Percentiles rank a stretch among this genome's conserved stretches.
These are phyloP conservation scores for Pinna nobilis DNA, from an alignment of 1,140 invertebrate species.

Conservation along the genomic window DNA sequence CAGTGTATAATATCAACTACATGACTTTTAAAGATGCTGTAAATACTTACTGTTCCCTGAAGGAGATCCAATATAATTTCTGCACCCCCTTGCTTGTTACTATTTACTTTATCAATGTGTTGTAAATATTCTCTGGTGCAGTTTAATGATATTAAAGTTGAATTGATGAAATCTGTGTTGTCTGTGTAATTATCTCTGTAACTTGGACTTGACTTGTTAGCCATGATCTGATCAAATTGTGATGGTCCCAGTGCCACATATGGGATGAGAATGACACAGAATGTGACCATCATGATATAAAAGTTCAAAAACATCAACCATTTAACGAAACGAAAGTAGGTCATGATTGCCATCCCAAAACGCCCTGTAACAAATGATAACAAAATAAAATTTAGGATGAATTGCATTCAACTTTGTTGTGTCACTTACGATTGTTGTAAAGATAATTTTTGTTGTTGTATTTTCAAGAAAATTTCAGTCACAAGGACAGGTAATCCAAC, in stretches of 20 bases:
- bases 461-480: neutral
- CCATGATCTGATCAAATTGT: conserved; percentile 18
- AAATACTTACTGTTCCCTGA: conserved; percentile 37
- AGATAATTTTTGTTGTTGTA: neutral
- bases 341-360: conserved; percentile 41
- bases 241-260: conserved; percentile 22
- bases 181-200: neutral
- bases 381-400: neutral
- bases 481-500: neutral
- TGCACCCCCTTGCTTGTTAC: neutral
- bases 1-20: neutral
- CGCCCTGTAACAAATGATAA: conserved; percentile 33
- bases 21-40: neutral
- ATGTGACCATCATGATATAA: conserved; percentile 31
- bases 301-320: conserved; percentile 42
- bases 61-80: conserved; percentile 35
- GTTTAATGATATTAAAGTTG: conserved; percentile 9
- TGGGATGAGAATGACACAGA: conserved; percentile 30
- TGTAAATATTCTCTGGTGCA: conserved; percentile 27
- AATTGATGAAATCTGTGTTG: neutral
- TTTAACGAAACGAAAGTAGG: conserved; percentile 40
- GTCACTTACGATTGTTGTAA: neutral
- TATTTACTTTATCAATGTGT: neutral
- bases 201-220: neutral
- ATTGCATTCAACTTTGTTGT: neutral